Evolutionary conservation across 2,888 invertebrate species (phyloP), one percentile per base, ranked within the genome.

Genomic region (Marronus borbonicus): DNA sequence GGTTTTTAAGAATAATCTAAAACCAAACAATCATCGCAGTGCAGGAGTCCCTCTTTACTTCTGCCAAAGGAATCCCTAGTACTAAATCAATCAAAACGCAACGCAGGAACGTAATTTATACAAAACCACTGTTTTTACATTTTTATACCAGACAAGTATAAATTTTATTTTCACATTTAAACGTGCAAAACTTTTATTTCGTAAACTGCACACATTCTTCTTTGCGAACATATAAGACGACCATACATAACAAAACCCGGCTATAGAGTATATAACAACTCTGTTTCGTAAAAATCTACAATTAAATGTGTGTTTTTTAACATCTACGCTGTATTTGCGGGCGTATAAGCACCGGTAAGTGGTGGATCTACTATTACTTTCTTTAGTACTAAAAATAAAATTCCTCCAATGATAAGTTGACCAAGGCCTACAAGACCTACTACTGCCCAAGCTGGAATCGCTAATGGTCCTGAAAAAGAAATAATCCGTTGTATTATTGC

Each of bases 391-490:
- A 79, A 20, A 68, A 79, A 79, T 66, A 77, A 60, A 39, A 77
- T 17, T 0, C 44, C 79, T 39, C 79, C 79, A 50, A 79, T 72
- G 31, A 79, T 58, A 17, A 79, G 50, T 17, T 79, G 79, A 5
- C 74, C 77, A 12, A 79, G 14, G 49, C 79, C 79, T 31, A 79
- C 79, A 17, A 79, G 44, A 10, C 74, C 74, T 8, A 79, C 79
- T 28, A 79, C 68, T 7, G 79, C 76, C 79, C 79, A 79, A 17
- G 79, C 79, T 31, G 79, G 79, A 31, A 79, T 79, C 20, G 79
- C 74, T 50, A 79, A 55, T 3, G 72, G 68, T 74, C 79, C 79
- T 77, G 49, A 60, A 77, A 58, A 50, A 36, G 4, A 55, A 50
- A 78, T 24, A 49, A 52, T 52, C 3, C 12, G 12, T 44, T 12